A percentile compares a stretch with the other conserved stretches of the same genome.
These are phyloP conservation scores for Chironomus tentans DNA, from an alignment of 2,888 invertebrate genomes.

Conservation along the genomic window DNA sequence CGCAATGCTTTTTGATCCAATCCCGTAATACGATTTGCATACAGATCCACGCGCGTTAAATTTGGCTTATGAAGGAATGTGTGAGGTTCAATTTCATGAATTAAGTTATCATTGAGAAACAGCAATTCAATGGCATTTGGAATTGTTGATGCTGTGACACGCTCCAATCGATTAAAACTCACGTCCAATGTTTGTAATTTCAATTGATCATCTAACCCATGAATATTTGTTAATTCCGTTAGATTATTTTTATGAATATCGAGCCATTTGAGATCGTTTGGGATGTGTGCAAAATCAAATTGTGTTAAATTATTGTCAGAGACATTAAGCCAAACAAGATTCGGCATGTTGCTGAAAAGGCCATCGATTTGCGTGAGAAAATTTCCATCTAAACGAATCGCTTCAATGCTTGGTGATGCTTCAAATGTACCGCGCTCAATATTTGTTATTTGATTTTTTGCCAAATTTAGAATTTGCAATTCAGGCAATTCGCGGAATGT, in stretches of 20 bases:
- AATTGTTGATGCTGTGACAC: conserved; percentile 64
- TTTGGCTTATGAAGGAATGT: conserved; percentile 83
- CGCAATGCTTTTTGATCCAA: conserved; percentile 83
- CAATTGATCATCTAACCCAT: conserved; percentile 59
- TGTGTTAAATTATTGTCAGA: conserved; percentile 81
- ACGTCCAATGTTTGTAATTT: conserved; percentile 76
- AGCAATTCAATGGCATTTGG: conserved; percentile 78
- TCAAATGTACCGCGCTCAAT: conserved; percentile 77
- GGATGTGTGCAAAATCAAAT: conserved; percentile 82
- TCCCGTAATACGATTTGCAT: conserved; percentile 82
- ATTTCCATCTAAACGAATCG: conserved; percentile 80
- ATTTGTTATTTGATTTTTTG: conserved; percentile 69
- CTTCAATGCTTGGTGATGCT: conserved; percentile 68
- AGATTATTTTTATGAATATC: conserved; percentile 84
- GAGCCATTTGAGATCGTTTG: conserved; percentile 73
- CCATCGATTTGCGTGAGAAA: conserved; percentile 71
- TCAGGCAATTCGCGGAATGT: conserved; percentile 71
- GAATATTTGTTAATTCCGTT: conserved; percentile 65
- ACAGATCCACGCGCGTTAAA: conserved; percentile 82
- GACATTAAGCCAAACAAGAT: conserved; percentile 80
- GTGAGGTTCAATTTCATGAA: conserved; percentile 75
- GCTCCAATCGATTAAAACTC: conserved; percentile 80
- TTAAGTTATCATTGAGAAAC: conserved; percentile 82
- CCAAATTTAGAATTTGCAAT: conserved; percentile 77
- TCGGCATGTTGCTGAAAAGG: conserved; percentile 72